These are phyloP conservation scores for Riptortus pedestris DNA, from an alignment of 1,140 invertebrate genomes.

Conservation along the genomic window DNA sequence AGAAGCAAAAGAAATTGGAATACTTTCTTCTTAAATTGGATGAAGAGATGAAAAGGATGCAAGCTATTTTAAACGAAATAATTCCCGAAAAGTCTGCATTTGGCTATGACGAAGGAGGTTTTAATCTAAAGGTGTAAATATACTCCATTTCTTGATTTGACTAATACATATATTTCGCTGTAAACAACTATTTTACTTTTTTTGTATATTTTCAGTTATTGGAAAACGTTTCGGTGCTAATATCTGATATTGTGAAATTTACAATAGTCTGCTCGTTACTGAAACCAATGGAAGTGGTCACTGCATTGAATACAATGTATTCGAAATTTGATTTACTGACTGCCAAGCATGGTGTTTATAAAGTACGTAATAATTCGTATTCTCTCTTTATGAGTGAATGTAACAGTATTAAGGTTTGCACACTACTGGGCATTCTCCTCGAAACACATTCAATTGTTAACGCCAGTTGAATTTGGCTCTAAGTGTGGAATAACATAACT, in stretches of 20 bases:
- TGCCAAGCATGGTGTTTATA: constrained; percentile 85
- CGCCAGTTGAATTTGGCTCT: too few relatives aligned
- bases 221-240: constrained; percentile 86
- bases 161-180: neutral
- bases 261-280: constrained; percentile 91
- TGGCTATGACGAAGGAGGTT: constrained; percentile 79
- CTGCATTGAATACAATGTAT: constrained; percentile 94
- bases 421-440: too few relatives aligned
- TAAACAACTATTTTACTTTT: too few relatives aligned
- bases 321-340: constrained; percentile 85
- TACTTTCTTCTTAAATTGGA: constrained; percentile 93
- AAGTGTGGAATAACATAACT: too few relatives aligned
- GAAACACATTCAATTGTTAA: too few relatives aligned
- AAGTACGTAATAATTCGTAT: constrained; percentile 53
- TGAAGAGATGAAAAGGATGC: constrained; percentile 89
- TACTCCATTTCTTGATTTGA: constrained; percentile 28
- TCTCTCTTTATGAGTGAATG: too few relatives aligned
- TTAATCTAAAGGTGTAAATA: constrained; percentile 91
- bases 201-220: constrained; percentile 61
- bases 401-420: too few relatives aligned
- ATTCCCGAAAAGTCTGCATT: constrained; percentile 95
- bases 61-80: constrained; percentile 95
- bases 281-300: constrained; percentile 91
- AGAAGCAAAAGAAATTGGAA: constrained; percentile 91
- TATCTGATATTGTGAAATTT: constrained; percentile 94